phyloP scores from a whole-genome alignment of 2,113 vertebrate species.

The Sinocyclocheilus rhinocerous region DNA sequence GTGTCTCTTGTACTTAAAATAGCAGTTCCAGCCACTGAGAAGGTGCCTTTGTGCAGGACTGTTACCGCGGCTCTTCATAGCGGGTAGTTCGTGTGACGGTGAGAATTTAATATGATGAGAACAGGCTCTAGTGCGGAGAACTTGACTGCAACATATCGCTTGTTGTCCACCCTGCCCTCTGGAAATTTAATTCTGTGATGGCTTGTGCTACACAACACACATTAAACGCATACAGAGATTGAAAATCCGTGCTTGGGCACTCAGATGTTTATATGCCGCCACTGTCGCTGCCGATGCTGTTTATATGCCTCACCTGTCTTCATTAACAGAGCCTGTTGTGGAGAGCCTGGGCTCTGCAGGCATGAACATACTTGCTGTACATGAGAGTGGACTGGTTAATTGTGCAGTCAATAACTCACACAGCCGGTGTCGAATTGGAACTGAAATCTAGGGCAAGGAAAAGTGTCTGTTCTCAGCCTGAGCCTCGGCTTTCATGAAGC shows the following conservation, averaged over 20 bases:
- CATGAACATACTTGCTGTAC: slow-evolving; percentile 27
- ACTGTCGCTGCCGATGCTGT: background rate
- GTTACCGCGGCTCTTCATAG: slow-evolving; percentile 42
- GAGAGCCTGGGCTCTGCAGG: background rate
- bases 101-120: slow-evolving; percentile 55
- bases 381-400: slow-evolving; percentile 33
- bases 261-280: slow-evolving; percentile 38
- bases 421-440: slow-evolving; percentile 49
- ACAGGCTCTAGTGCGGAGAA: slow-evolving; percentile 24
- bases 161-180: slow-evolving; percentile 32
- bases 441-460: slow-evolving; percentile 41
- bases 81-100: slow-evolving; percentile 50
- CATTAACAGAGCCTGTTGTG: slow-evolving; percentile 38
- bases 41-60: slow-evolving; percentile 47
- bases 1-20: slow-evolving; percentile 39
- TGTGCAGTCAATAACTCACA: slow-evolving; percentile 54
- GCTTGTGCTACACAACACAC: slow-evolving; percentile 37
- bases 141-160: slow-evolving; percentile 42
- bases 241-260: slow-evolving; percentile 28
- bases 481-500: slow-evolving; percentile 21
- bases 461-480: slow-evolving; percentile 35
- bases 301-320: slow-evolving; percentile 41
- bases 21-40: slow-evolving; percentile 23
- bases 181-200: slow-evolving; percentile 36
- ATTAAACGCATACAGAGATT: slow-evolving; percentile 39